Conservation (phyloP, 2,113 vertebrate species). For the Panurus biarmicus region DNA sequence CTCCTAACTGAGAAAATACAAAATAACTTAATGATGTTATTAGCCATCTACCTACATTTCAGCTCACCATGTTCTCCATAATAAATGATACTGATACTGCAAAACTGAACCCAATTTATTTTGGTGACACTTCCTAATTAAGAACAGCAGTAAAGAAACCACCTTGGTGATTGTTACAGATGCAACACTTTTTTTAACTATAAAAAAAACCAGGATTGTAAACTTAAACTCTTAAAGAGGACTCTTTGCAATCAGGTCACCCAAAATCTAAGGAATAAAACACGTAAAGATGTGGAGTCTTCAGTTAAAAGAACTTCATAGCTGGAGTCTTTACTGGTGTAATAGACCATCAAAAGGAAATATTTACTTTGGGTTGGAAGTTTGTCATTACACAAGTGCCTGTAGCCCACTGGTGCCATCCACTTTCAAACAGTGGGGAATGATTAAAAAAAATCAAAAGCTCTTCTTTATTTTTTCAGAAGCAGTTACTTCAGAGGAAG, state of each 20-base stretch:
- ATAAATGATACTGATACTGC: not conserved
- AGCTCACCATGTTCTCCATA: not conserved
- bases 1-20: not conserved
- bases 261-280: not conserved
- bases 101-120: not conserved
- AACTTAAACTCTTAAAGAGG: not conserved
- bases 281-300: not conserved
- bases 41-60: not conserved
- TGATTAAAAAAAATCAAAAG: not conserved
- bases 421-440: not conserved
- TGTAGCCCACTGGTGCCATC: not conserved
- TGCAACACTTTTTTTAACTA: not conserved
- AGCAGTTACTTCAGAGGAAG: not conserved
- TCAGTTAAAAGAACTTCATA: not conserved
- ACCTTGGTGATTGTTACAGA: not conserved
- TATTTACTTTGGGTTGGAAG: not conserved
- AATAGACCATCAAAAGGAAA: not conserved
- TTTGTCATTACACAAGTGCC: not conserved
- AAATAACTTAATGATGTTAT: not conserved
- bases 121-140: not conserved
- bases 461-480: not conserved
- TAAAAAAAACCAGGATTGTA: not conserved
- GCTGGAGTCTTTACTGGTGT: not conserved
- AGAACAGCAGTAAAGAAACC: not conserved
- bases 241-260: not conserved